Percentiles rank a stretch among this genome's conserved stretches.
Conservation (phyloP, 2,888 invertebrate species). For the Hipparchia sbordonii region DNA sequence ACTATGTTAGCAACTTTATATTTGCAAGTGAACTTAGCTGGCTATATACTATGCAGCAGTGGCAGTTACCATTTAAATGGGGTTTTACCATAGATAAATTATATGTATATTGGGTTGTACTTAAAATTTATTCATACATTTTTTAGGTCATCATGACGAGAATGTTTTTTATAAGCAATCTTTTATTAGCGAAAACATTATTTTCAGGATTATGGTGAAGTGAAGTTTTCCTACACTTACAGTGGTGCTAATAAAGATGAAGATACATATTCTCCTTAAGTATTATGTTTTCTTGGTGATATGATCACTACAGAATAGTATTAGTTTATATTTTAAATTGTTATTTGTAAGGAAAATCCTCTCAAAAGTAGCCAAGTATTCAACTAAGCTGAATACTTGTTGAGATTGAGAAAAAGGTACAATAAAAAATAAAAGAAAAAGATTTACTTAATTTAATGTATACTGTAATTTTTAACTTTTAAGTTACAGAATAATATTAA, state of each 20-base stretch:
- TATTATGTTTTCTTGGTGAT: background rate
- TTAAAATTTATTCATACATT: no score
- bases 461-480: background rate
- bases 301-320: no score
- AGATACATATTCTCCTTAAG: slow-evolving; percentile 22
- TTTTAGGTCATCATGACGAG: no score
- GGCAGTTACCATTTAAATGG: no score
- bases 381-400: no score
- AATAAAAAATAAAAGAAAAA: background rate
- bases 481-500: background rate
- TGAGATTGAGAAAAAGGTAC: background rate
- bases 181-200: background rate
- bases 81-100: no score
- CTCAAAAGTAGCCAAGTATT: background rate
- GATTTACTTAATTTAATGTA: background rate
- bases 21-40: background rate
- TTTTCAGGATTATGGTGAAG: slow-evolving; percentile 58
- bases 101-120: no score
- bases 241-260: slow-evolving; percentile 40
- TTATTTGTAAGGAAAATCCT: background rate
- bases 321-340: no score
- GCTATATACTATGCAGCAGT: no score
- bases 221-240: slow-evolving; percentile 65
- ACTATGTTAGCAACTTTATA: no score
- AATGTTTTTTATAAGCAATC: background rate